These are phyloP conservation scores for Clamator glandarius DNA, from an alignment of 2,797 vertebrate genomes.

Conservation along the genomic window DNA sequence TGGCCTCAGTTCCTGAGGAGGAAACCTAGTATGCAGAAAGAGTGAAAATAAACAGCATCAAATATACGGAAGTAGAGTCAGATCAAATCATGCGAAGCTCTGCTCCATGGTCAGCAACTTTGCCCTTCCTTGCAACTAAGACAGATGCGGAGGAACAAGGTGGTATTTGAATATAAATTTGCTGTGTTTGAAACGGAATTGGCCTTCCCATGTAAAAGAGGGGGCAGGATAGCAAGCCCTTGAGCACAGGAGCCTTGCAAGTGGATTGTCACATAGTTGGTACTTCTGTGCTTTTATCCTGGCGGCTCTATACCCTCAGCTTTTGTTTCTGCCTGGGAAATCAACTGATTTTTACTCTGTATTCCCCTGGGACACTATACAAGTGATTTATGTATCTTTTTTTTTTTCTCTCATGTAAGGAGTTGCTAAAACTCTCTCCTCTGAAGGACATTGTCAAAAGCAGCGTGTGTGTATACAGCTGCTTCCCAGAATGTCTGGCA, in stretches of 20 bases:
- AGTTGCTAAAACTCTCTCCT: not conserved
- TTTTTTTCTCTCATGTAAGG: not conserved
- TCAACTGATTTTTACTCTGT: not conserved
- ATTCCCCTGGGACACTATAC: not conserved
- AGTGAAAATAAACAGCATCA: conserved; percentile 21
- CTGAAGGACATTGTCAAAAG: not conserved
- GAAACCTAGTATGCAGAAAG: conserved; percentile 29
- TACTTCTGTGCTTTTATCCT: not conserved
- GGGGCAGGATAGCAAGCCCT: not conserved
- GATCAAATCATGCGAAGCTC: not conserved
- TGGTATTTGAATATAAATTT: not conserved
- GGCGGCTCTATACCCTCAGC: not conserved
- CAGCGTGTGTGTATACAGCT: accelerated
- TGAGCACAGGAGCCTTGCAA: not conserved
- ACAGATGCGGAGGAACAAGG: not conserved
- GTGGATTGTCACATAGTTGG: not conserved
- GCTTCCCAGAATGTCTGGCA: not conserved
- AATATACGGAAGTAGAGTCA: not conserved
- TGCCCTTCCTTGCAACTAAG: not conserved
- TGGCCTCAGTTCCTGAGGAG: conserved; percentile 29
- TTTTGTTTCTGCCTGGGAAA: not conserved
- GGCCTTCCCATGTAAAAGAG: not conserved
- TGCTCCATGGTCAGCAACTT: not conserved
- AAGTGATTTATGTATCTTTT: not conserved
- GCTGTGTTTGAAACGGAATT: not conserved